phyloP scores from a whole-genome alignment of 1,140 invertebrate species.

The Adoxophyes honmai region DNA sequence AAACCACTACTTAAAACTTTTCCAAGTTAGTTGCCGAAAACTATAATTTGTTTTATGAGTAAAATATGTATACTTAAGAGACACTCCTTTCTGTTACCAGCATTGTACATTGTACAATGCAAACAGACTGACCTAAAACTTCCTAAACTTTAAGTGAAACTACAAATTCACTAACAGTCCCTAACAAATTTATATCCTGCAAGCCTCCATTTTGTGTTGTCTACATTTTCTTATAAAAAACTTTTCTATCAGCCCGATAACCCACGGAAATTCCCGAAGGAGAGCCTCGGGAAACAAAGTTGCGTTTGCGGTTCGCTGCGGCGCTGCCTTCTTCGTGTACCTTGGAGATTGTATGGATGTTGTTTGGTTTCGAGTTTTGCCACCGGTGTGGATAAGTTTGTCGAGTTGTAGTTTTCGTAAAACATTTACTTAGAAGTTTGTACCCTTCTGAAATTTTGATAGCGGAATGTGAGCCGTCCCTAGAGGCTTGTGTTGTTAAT shows the following conservation, averaged over 20 bases:
- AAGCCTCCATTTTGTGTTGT: background rate
- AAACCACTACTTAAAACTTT: too few species aligned
- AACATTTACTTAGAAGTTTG: slow-evolving; percentile 3
- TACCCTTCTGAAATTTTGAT: slow-evolving; percentile 12
- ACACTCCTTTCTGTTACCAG: too few species aligned
- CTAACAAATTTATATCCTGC: too few species aligned
- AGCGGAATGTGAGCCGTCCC: background rate
- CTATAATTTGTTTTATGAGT: too few species aligned
- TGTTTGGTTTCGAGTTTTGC: background rate
- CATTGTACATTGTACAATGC: too few species aligned
- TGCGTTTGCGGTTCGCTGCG: background rate
- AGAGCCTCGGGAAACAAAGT: background rate
- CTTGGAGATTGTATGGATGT: background rate
- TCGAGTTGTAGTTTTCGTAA: background rate
- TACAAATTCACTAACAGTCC: too few species aligned
- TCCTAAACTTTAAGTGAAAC: too few species aligned
- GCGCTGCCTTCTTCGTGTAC: background rate
- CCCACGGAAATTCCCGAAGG: background rate
- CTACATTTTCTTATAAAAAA: slow-evolving; percentile 4
- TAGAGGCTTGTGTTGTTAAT: background rate
- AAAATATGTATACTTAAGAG: too few species aligned
- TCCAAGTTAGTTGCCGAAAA: too few species aligned
- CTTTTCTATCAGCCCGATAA: slow-evolving; percentile 6
- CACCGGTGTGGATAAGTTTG: background rate
- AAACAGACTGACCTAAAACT: too few species aligned